These are phyloP conservation scores for Harpagifer antarcticus DNA, from an alignment of 2,797 vertebrate species.

Conservation along the genomic window DNA sequence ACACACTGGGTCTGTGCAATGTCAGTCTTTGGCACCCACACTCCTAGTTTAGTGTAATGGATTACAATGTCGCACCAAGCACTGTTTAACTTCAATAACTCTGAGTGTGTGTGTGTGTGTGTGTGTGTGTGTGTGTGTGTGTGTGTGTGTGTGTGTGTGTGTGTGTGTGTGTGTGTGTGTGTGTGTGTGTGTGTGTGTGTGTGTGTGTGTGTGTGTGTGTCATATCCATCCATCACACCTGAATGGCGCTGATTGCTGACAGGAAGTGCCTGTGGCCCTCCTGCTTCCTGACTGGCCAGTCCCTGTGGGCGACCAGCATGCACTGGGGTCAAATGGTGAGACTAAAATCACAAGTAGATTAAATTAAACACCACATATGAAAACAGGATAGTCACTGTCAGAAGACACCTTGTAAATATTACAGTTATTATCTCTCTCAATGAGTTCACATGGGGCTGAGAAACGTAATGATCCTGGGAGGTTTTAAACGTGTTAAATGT, in stretches of 20 bases:
- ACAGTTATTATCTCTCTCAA: too few species aligned
- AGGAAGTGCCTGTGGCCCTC: conserved; percentile 59
- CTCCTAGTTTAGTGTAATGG: conserved; percentile 48
- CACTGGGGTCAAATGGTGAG: conserved; percentile 31
- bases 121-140: conserved; percentile 11
- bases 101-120: neutral
- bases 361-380: conserved; percentile 20
- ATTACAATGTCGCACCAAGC: conserved; percentile 48
- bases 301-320: conserved; percentile 42
- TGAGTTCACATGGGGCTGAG: too few species aligned
- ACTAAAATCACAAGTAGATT: conserved; percentile 10
- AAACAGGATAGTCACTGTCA: neutral
- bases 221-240: conserved; percentile 75
- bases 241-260: conserved; percentile 53
- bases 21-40: conserved; percentile 40
- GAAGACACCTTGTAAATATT: too few species aligned
- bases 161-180: conserved; percentile 11
- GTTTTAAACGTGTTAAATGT: too few species aligned
- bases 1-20: conserved; percentile 30
- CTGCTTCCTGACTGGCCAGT: conserved; percentile 59
- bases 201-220: neutral
- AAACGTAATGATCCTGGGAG: too few species aligned
- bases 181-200: conserved; percentile 8
- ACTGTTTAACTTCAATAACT: conserved; percentile 56
- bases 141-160: conserved; percentile 8